Percentiles rank a stretch among this genome's conserved stretches.
Evolutionary conservation across 1,140 invertebrate genomes (phyloP).

Genomic region (Acromyrmex echinatior): DNA sequence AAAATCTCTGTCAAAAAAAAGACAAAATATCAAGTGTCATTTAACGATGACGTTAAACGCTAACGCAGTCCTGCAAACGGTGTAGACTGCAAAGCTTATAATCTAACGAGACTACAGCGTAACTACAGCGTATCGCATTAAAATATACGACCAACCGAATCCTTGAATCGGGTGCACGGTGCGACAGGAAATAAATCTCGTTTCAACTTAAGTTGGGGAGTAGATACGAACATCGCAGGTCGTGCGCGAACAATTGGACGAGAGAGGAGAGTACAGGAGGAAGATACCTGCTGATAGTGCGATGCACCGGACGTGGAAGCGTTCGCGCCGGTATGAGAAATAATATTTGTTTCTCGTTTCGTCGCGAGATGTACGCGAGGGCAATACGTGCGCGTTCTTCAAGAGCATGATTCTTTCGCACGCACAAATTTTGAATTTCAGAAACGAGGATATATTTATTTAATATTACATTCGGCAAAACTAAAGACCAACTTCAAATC

Average conservation of each 20-base stretch:
- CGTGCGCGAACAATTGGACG: slow-evolving; percentile 22
- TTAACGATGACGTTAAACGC: background rate
- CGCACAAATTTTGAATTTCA: slow-evolving; percentile 50
- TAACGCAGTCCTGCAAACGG: background rate
- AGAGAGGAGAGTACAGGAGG: background rate
- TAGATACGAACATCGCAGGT: slow-evolving; percentile 28
- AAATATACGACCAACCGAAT: slow-evolving; percentile 24
- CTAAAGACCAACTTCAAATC: background rate
- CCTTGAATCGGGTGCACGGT: too few species aligned
- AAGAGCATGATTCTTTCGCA: slow-evolving; percentile 3
- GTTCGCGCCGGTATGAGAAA: slow-evolving; percentile 47
- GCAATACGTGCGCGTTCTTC: background rate
- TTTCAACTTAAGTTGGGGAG: slow-evolving; percentile 31
- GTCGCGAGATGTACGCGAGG: slow-evolving; percentile 34
- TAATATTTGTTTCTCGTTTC: slow-evolving; percentile 66
- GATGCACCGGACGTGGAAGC: slow-evolving; percentile 31
- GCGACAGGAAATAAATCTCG: slow-evolving; percentile 35
- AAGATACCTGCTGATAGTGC: slow-evolving; percentile 27
- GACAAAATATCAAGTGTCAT: background rate
- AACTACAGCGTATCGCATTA: slow-evolving; percentile 28
- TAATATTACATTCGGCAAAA: slow-evolving; percentile 5
- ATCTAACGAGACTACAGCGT: background rate
- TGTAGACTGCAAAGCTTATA: background rate
- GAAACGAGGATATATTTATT: slow-evolving; percentile 32
- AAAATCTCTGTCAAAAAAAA: background rate